These are phyloP conservation scores for Achroia grisella DNA, from an alignment of 1,140 invertebrate species.

Conservation along the genomic window DNA sequence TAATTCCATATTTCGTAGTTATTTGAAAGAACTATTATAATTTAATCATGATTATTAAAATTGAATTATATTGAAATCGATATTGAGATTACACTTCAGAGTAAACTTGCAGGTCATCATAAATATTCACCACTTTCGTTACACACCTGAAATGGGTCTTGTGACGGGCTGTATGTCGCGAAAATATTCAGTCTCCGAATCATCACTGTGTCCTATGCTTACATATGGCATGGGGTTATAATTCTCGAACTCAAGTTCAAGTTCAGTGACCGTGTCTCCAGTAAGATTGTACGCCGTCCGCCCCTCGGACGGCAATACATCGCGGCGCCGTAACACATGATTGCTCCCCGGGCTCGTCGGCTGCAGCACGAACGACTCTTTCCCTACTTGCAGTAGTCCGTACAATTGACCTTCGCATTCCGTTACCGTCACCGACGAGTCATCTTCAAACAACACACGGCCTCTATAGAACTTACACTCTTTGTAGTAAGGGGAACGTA, in stretches of 20 bases:
- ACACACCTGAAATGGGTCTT: slow-evolving; percentile 60
- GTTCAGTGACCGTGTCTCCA: slow-evolving; percentile 52
- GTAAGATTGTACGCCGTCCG: slow-evolving; percentile 52
- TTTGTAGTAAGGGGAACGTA: slow-evolving; percentile 57
- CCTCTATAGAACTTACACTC: slow-evolving; percentile 62
- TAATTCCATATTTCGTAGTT: no score
- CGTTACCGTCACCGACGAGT: slow-evolving; percentile 50
- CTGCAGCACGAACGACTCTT: slow-evolving; percentile 54
- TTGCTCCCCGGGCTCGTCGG: slow-evolving; percentile 32
- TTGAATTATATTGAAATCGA: no score
- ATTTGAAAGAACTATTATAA: no score
- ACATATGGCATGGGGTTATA: slow-evolving; percentile 31
- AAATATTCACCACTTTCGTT: neutral
- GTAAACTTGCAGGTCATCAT: no score
- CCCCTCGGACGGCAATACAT: slow-evolving; percentile 42
- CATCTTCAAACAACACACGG: slow-evolving; percentile 38
- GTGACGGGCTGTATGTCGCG: slow-evolving; percentile 32
- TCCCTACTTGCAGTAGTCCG: slow-evolving; percentile 50
- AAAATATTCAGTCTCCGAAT: slow-evolving; percentile 39
- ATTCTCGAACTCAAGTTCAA: slow-evolving; percentile 57
- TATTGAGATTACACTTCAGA: no score
- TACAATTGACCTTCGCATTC: slow-evolving; percentile 59
- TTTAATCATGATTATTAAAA: no score
- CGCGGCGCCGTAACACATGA: slow-evolving; percentile 51
- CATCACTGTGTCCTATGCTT: slow-evolving; percentile 30